Evolutionary conservation across 2,797 vertebrate species (phyloP).

Genomic region (Myripristis jacobus): DNA sequence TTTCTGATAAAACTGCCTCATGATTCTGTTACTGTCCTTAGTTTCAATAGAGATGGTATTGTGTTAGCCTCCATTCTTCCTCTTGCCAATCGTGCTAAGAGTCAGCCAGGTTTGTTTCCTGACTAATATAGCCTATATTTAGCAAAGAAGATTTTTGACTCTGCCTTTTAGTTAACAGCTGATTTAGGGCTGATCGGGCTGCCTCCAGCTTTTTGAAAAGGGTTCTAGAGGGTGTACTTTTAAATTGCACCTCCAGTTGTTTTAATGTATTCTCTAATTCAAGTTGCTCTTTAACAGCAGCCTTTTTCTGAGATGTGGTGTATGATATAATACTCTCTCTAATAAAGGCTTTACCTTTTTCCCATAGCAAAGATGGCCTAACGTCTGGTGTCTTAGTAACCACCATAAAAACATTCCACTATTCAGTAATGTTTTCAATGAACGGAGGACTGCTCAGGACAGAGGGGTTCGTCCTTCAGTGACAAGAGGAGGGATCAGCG

Average conservation of each 20-base stretch:
- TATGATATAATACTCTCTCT: not conserved
- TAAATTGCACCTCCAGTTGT: no score
- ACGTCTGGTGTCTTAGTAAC: slow-evolving; percentile 1
- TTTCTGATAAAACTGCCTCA: no score
- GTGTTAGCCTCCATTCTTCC: no score
- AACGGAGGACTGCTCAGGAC: not conserved
- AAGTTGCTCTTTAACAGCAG: no score
- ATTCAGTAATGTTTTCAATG: not conserved
- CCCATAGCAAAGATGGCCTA: not conserved
- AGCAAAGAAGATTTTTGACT: not conserved
- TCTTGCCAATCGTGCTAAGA: not conserved
- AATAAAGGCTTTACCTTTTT: slow-evolving; percentile 11
- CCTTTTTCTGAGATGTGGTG: no score
- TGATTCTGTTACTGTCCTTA: no score
- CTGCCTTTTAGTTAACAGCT: not conserved
- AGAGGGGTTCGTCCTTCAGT: not conserved
- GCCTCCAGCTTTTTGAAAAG: not conserved
- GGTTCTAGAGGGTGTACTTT: no score
- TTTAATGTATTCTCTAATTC: no score
- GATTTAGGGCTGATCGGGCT: not conserved
- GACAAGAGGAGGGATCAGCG: not conserved
- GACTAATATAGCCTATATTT: not conserved
- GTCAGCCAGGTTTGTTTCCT: not conserved
- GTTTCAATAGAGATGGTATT: no score
- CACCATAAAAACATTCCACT: not conserved